Evolutionary conservation across 2,888 invertebrate genomes (phyloP).

Genomic region (Gerris lacustris): DNA sequence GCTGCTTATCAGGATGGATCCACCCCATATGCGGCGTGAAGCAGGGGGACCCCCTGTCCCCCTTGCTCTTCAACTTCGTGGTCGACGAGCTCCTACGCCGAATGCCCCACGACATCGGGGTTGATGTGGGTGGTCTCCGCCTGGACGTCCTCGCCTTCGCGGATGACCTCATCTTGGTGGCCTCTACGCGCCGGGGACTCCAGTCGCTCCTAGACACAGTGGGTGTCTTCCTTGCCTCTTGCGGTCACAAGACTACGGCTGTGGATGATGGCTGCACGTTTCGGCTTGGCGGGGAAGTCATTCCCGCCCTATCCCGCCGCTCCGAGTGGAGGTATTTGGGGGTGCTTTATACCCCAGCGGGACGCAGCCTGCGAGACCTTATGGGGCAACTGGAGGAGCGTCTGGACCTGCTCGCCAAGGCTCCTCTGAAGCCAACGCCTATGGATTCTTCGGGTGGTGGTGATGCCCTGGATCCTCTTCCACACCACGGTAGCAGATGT

Average conservation of each 20-base stretch:
- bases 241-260: slow-evolving; percentile 29
- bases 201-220: not conserved
- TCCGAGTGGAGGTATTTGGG: slow-evolving; percentile 32
- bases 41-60: slow-evolving; percentile 37
- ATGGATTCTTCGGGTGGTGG: slow-evolving; percentile 33
- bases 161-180: slow-evolving; percentile 15
- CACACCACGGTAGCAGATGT: slow-evolving; percentile 33
- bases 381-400: slow-evolving; percentile 27
- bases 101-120: slow-evolving; percentile 11
- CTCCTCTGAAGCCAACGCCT: slow-evolving; percentile 37
- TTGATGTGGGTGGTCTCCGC: not conserved
- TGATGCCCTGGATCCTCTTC: slow-evolving; percentile 36
- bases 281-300: slow-evolving; percentile 24
- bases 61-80: slow-evolving; percentile 35
- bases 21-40: slow-evolving; percentile 34
- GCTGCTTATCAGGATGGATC: slow-evolving; percentile 9
- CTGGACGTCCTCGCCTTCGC: slow-evolving; percentile 35
- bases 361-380: slow-evolving; percentile 22
- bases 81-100: slow-evolving; percentile 21
- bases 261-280: not conserved
- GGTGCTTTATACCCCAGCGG: slow-evolving; percentile 33
- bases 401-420: slow-evolving; percentile 31
- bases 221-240: slow-evolving; percentile 12
- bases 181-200: not conserved
- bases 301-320: slow-evolving; percentile 29